A percentile compares a stretch with the other conserved stretches of the same genome.
These are phyloP conservation scores for Lomographa bimaculata DNA, from an alignment of 2,888 invertebrate genomes.

Conservation along the genomic window DNA sequence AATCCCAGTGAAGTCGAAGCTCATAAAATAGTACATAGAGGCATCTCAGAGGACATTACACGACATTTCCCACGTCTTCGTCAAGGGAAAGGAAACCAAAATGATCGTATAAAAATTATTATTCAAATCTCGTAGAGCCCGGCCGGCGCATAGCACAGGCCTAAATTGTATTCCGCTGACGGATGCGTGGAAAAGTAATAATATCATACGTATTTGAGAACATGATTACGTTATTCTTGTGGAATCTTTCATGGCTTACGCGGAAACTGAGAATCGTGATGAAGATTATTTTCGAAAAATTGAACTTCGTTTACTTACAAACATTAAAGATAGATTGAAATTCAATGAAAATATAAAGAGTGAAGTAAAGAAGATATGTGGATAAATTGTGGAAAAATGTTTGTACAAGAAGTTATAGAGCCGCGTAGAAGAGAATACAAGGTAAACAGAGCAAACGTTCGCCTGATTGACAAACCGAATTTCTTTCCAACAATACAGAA, in stretches of 20 bases:
- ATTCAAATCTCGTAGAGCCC: conserved; percentile 78
- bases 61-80: conserved; percentile 77
- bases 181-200: conserved; percentile 70
- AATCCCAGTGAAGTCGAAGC: conserved; percentile 26
- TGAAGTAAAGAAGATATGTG: too few relatives aligned
- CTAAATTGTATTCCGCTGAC: conserved; percentile 76
- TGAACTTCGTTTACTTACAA: too few relatives aligned
- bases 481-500: conserved; percentile 47
- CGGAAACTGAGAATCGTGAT: conserved; percentile 9
- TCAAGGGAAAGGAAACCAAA: conserved; percentile 76
- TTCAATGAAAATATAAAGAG: too few relatives aligned
- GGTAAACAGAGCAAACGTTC: conserved; percentile 15
- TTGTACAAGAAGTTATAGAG: not conserved
- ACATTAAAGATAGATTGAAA: too few relatives aligned
- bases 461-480: conserved; percentile 35
- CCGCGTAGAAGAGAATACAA: conserved; percentile 8
- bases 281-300: too few relatives aligned
- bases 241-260: conserved; percentile 15
- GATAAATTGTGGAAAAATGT: too few relatives aligned
- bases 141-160: conserved; percentile 69
- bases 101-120: conserved; percentile 78
- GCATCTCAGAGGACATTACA: conserved; percentile 66
- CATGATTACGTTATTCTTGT: conserved; percentile 33
- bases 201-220: conserved; percentile 51
- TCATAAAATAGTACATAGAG: conserved; percentile 46